Base-by-base conservation (phyloP, 2,888 invertebrate species). In the Dryomyza anilis region DNA sequence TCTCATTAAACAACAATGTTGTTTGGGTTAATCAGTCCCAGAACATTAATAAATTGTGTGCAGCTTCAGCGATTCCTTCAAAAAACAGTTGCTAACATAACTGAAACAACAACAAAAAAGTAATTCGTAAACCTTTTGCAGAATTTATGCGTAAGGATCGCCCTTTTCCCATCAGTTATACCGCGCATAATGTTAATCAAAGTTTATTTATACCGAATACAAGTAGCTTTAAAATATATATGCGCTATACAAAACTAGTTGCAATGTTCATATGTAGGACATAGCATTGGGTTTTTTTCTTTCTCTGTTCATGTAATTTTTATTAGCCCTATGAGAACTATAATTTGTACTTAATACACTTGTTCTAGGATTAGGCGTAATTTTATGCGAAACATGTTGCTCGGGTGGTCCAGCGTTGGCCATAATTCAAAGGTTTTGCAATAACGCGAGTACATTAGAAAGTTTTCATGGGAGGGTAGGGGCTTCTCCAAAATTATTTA, bases 141-240 rank as follows among this genome's bases (percentile, higher is more conserved):
- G n/a, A n/a, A n/a, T n/a, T n/a, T n/a, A n/a, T 27, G 23, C 14
- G 12, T 55, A 19, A 23, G n/a, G 14, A 23, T 27, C 23, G 27
- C 8, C 50, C 25, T 27, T 52, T 52, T 25, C 25, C 16, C 27
- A 36, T 36, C 36, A 55, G 36, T 55, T 55, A 55, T 58, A 10
- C 58, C n/a, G 23, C 45, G 45, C 43, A 45, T 45, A 58, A 58
- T 58, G 25, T 45, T 45, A 58, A 58, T 58, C 58, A 58, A 45
- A 45, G 21, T 27, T 23, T 27, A 45, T 58, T 58, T 58, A 58
- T 45, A 45, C 27, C 29, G 12, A n/a, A 14, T 29, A 21, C 19
- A 23, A 58, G 12, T 25, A 16, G 14, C 27, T 58, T n/a, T 45
- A 45, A 57, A 21, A 27, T 43, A 45, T 43, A 43, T n/a, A n/a